Base-by-base conservation (phyloP, 2,797 vertebrate species). In the Vireo griseus region DNA sequence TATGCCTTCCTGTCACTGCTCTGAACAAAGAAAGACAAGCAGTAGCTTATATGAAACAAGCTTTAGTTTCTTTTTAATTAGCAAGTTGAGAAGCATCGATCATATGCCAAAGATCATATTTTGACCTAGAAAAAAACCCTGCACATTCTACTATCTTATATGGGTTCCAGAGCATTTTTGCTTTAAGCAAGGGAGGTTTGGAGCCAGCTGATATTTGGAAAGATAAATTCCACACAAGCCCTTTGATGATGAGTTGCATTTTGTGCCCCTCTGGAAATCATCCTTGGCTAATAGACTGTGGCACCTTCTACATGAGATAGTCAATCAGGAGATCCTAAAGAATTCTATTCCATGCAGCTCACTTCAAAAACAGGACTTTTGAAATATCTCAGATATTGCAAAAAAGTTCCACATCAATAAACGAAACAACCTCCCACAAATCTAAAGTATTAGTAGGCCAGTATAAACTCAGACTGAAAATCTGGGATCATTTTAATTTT, bases 11-110 rank as follows among this genome's bases (percentile, higher is more conserved):
- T 77, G 22, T 86, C 37, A 63, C 20, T 69, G 6, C 39, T 80
- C 29, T 59, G 40, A 92, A 95, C 40, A 93, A 92, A 69, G 52
- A 80, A 59, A 85, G 42, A 69, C 42, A 88, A 90, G 39, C 51
- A 84, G 42, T 58, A 86, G 29, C 35, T 86, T 40, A 66, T 63
- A 58, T 3, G 16, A 86, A 88, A 67, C 22, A 73, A 84, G 47
- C 35, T n/a, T 88, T 66, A 44, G 62, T 89, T 88, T 94, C 40
- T 44, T 8, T 94, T 90, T 88, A 66, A 88, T 91, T 86, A 93
- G 54, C 13, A 90, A 85, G 22, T 26, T 75, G 47, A 90, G 44
- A 91, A 61, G 31, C 45, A 88, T 42, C 37, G 69, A 88, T 35
- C 35, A 35, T 35, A 89, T 68, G 7, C 10, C 18, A 74, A 77